Percentiles rank a stretch among this genome's conserved stretches.
Evolutionary conservation across 2,888 invertebrate species (phyloP).

Genomic region (Stenoptilia bipunctidactyla): DNA sequence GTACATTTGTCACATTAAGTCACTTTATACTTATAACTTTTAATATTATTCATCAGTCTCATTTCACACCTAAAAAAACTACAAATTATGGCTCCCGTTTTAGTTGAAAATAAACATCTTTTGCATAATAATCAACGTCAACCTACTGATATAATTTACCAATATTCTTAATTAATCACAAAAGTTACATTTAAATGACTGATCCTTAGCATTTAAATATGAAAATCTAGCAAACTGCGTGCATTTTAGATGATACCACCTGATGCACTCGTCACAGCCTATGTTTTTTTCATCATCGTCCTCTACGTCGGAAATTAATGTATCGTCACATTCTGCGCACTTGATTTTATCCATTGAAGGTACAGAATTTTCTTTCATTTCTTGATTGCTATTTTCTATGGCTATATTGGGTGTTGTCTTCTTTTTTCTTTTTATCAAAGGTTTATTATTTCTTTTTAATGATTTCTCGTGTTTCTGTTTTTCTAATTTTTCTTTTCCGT

Average conservation of each 20-base stretch:
- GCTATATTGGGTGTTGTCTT: constrained; percentile 6
- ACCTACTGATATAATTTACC: no score
- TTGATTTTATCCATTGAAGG: constrained; percentile 11
- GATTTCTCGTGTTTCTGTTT: no score
- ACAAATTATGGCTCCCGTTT: no score
- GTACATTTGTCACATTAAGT: no score
- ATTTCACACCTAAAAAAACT: no score
- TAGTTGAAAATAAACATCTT: no score
- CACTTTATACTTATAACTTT: no score
- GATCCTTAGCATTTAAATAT: constrained; percentile 13
- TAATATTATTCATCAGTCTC: no score
- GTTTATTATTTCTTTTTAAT: no score
- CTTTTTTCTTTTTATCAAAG: constrained; percentile 16
- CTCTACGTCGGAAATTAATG: constrained; percentile 19
- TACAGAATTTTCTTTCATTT: constrained; percentile 16
- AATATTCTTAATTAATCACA: no score
- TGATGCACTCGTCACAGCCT: constrained; percentile 14
- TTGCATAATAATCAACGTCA: no score
- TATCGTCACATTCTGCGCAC: constrained; percentile 17
- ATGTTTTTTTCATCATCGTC: constrained; percentile 20
- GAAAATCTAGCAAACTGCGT: constrained; percentile 14
- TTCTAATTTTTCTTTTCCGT: no score
- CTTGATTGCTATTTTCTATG: constrained; percentile 13
- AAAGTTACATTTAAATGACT: constrained; percentile 15
- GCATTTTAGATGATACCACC: constrained; percentile 18